Evolutionary conservation across 2,113 vertebrate species (phyloP), one percentile per base, ranked within the genome.

Genomic region (Macrotis lagotis): DNA sequence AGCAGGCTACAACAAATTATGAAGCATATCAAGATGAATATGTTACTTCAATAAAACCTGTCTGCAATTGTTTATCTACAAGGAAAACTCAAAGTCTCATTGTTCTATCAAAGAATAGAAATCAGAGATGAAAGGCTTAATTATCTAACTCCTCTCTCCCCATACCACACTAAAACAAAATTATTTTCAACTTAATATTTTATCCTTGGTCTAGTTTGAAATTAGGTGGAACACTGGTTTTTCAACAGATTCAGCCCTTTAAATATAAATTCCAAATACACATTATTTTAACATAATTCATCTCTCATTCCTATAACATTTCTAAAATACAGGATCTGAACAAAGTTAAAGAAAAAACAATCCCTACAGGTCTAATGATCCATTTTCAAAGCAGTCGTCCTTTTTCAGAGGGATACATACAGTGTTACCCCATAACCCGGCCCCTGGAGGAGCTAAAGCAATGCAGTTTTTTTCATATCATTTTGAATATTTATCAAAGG

Each of bases 341-440:
- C 0, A n/a, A 91, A 94, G 48, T 91, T 96, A 93, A 93, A 95
- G n/a, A 97, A 97, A 51, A 92, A 95, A 12, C 51, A 11, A 89
- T 50, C 83, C 90, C 48, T 92, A 92, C 1, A 88, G 22, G 11
- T 48, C 66, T 95, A 94, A 90, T 94, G 97, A 51, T 83, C 16
- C 0, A 3, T 48, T 95, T 96, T 93, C n/a, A 55, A 52, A 94
- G 90, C 90, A 90, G 25, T 88, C 94, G 92, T 50, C 50, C 49
- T 95, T 25, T 25, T 0, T 96, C 16, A 93, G 16, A 94, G 95
- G 91, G 89, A 26, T 93, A 92, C 25, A 51, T 92, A 8, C 51
- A 90, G 25, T 51, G 7, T 44, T 92, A 55, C 66, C 16, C 66
- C 7, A 50, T 94, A 94, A 95, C 66, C 66, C 44, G 44, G 88